Conservation (phyloP, 2,888 invertebrate genomes). For the Philopedon plagiatum region DNA sequence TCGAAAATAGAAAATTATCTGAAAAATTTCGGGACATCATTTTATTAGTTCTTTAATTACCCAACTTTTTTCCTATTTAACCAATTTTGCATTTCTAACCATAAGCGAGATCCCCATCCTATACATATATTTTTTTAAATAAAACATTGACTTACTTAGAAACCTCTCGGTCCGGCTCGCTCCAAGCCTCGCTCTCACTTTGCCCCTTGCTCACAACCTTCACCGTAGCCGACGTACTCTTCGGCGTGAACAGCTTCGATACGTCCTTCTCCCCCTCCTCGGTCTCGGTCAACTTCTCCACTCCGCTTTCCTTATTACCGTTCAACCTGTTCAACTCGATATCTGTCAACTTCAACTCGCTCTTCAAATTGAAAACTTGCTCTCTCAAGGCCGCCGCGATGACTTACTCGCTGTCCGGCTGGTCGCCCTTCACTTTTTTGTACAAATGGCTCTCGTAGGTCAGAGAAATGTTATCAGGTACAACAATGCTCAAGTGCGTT, state of each 20-base stretch:
- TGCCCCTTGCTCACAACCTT: conserved; percentile 63
- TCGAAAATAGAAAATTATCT: too few species aligned
- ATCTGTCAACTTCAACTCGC: conserved; percentile 64
- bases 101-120: too few species aligned
- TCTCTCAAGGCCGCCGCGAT: conserved; percentile 63
- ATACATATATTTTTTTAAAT: too few species aligned
- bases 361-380: conserved; percentile 66
- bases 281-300: conserved; percentile 52
- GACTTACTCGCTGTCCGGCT: conserved; percentile 56
- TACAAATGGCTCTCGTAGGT: conserved; percentile 64
- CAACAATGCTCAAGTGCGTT: conserved; percentile 60
- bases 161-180: conserved; percentile 87
- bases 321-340: conserved; percentile 61
- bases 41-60: too few species aligned
- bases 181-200: conserved; percentile 89
- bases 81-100: too few species aligned
- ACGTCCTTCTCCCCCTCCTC: conserved; percentile 41
- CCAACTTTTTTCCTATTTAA: too few species aligned
- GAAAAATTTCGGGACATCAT: too few species aligned
- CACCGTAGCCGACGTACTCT: conserved; percentile 46
- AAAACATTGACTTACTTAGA: conserved; percentile 69
- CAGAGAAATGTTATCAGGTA: conserved; percentile 62
- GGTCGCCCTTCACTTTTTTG: conserved; percentile 51
- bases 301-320: conserved; percentile 44
- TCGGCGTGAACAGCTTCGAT: conserved; percentile 16